Evolutionary conservation across 2,888 invertebrate genomes (phyloP), one percentile per base, ranked within the genome.

Genomic region (Lithophane ornitopus): DNA sequence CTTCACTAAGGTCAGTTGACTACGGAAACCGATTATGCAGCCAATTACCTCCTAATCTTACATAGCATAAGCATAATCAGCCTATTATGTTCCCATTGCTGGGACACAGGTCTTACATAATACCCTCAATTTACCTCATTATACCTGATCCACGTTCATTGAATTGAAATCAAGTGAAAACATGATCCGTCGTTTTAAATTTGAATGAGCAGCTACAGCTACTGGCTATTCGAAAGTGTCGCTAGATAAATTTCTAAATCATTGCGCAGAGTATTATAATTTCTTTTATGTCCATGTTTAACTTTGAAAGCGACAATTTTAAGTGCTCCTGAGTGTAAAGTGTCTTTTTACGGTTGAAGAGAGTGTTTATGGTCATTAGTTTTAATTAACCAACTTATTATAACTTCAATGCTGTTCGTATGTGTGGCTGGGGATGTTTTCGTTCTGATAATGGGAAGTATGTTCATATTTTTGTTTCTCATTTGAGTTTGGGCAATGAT

Each of bases 261-360:
- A 82, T 87, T 85, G 76, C 87, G 41, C 76, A 34, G 73, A 71
- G 61, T 76, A 85, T 87, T 72, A 87, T 82, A 85, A 84, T 85
- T 87, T 85, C 69, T 85, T 84, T 87, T 84, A 87, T 73, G 65
- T 41, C 28, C 74, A 68, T 58, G 70, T 71, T 87, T 78, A 72
- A 72, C 61, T 34, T 72, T 16, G 84, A 87, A 87, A 85, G 86
- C 44, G 84, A 76, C 75, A 78, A 72, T 82, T 78, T 62, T 61
- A 74, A 81, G 63, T 67, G 67, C 63, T 59, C 19, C 61, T n/a
- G 56, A 76, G 72, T 71, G 67, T 78, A 73, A 79, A 81, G 70
- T 67, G 52, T 63, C 56, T 76, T 76, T 85, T 87, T 65, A 87
- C 73, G 78, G 75, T 83, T 70, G 52, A 71, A 2, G 39, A 59